A percentile compares a stretch with the other conserved stretches of the same genome.
Evolutionary conservation across 1,140 invertebrate genomes (phyloP).

Genomic region (Pseudomyrmex gracilis): DNA sequence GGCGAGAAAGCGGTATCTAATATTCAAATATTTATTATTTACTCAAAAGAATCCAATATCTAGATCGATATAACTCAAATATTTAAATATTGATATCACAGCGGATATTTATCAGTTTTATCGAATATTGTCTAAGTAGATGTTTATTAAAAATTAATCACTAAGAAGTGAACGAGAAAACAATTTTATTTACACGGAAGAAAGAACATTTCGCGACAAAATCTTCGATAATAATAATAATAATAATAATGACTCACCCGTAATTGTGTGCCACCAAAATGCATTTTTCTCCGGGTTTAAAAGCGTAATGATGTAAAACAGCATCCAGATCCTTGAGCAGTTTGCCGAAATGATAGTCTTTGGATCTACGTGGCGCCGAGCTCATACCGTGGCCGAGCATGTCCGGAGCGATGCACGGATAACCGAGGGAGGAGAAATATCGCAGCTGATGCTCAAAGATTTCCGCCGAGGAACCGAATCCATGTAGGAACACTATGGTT

Average conservation of each 20-base stretch:
- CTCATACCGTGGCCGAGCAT: conserved; percentile 91
- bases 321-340: conserved; percentile 87
- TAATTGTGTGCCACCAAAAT: conserved; percentile 84
- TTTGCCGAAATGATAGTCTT: conserved; percentile 89
- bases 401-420: conserved; percentile 90
- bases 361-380: conserved; percentile 86
- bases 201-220: neutral
- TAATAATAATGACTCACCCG: conserved; percentile 76
- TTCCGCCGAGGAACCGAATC: conserved; percentile 90
- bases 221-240: conserved; percentile 43
- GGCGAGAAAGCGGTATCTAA: no score
- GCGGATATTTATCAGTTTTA: neutral
- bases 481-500: conserved; percentile 90
- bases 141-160: neutral
- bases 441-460: conserved; percentile 88
- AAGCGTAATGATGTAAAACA: conserved; percentile 88
- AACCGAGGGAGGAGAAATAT: conserved; percentile 88
- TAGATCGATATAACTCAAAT: no score
- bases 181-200: neutral
- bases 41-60: no score
- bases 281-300: conserved; percentile 82
- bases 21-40: no score
- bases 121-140: neutral
- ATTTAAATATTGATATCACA: no score
- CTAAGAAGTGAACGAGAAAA: neutral